A percentile compares a stretch with the other conserved stretches of the same genome.
Conservation (phyloP, 2,113 vertebrate species). For the Eublepharis macularius region DNA sequence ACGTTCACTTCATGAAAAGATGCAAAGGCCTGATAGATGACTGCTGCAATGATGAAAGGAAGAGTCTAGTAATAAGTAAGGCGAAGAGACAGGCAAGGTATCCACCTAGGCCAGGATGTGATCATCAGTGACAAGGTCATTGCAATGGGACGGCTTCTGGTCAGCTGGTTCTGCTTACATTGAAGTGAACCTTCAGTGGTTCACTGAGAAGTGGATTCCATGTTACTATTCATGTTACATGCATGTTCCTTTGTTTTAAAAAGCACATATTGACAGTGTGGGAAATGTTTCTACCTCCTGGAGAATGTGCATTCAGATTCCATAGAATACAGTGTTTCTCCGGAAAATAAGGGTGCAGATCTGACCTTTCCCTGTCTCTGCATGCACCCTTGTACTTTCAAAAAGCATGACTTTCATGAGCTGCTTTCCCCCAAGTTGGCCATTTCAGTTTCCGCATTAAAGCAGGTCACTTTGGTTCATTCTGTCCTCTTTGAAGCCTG, state of each 20-base stretch:
- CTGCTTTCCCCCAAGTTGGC: not conserved
- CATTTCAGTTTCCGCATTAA: not conserved
- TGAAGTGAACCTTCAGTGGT: not conserved
- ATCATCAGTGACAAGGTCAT: not conserved
- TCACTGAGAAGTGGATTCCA: not conserved
- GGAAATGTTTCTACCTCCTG: not conserved
- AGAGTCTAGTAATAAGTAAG: not conserved
- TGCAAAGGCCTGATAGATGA: no score
- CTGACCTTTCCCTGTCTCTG: not conserved
- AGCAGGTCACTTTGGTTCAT: not conserved
- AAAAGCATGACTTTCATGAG: not conserved
- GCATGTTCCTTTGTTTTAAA: not conserved
- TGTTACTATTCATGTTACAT: not conserved
- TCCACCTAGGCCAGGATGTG: not conserved
- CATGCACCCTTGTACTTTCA: not conserved
- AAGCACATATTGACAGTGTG: not conserved
- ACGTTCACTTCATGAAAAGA: not conserved
- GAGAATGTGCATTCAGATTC: not conserved
- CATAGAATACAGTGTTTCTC: not conserved
- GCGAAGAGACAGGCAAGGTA: not conserved
- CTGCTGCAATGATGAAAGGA: not conserved
- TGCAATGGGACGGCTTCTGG: not conserved
- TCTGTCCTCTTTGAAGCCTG: slow-evolving; percentile 3
- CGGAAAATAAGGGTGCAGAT: not conserved
- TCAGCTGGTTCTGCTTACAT: not conserved